A percentile compares a stretch with the other conserved stretches of the same genome.
Conservation (phyloP, 2,113 vertebrate species). For the Sterrhoptilus dennistouni region DNA sequence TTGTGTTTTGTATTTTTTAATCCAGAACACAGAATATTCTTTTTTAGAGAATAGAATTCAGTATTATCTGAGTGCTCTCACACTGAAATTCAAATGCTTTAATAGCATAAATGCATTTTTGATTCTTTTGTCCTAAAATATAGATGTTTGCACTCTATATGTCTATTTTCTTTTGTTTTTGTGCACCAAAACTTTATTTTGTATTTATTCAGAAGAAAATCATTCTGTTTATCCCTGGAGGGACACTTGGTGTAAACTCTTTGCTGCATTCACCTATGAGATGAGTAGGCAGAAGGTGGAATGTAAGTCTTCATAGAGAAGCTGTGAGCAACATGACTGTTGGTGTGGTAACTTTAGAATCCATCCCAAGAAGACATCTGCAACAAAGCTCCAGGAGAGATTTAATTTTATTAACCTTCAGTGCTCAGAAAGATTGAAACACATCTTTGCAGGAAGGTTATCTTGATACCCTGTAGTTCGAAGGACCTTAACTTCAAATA, state of each 20-base stretch:
- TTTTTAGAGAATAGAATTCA: not conserved
- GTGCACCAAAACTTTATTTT: not conserved
- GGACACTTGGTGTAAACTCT: not conserved
- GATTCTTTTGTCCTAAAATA: not conserved
- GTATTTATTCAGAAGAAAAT: not conserved
- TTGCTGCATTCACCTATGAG: not conserved
- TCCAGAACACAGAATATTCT: not conserved
- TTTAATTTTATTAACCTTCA: not conserved
- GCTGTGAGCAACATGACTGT: not conserved
- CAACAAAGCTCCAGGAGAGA: not conserved
- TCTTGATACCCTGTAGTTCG: not conserved
- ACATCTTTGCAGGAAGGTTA: not conserved
- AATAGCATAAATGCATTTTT: not conserved
- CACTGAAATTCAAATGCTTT: not conserved
- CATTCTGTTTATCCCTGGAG: not conserved
- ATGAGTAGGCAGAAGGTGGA: not conserved
- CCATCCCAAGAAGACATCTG: not conserved
- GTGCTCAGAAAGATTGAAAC: not conserved
- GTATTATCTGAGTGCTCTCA: not conserved
- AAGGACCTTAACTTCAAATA: not conserved
- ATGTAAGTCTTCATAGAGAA: not conserved
- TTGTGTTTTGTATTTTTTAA: not conserved
- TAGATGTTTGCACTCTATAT: not conserved
- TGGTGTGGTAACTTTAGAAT: not conserved
- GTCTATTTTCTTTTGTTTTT: not conserved